phyloP scores from a whole-genome alignment of 2,888 invertebrate genomes.

The Dryocosmus kuriphilus region DNA sequence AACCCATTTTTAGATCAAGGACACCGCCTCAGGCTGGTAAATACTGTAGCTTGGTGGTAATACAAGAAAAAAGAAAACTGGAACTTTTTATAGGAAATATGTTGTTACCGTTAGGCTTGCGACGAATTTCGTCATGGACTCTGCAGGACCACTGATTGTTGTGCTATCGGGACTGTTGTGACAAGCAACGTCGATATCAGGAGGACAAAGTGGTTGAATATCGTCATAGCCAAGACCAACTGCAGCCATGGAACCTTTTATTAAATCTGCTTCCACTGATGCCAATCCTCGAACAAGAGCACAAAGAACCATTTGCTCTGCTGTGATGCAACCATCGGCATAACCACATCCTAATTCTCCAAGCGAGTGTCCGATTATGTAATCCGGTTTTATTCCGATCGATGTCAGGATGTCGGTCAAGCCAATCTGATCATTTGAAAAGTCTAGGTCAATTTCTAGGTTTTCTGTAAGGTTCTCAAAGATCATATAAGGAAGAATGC shows the following conservation, averaged over 20 bases:
- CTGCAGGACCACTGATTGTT: slow-evolving; percentile 88
- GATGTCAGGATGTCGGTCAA: slow-evolving; percentile 77
- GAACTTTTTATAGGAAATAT: neutral
- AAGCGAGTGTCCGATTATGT: slow-evolving; percentile 83
- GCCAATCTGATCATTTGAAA: slow-evolving; percentile 70
- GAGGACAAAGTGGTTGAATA: slow-evolving; percentile 77
- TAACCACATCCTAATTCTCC: slow-evolving; percentile 84
- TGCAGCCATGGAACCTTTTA: slow-evolving; percentile 79
- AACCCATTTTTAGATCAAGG: too few relatives aligned
- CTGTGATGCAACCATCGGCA: slow-evolving; percentile 82
- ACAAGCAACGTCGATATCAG: slow-evolving; percentile 86
- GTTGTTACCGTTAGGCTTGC: slow-evolving; percentile 77
- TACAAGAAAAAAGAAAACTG: neutral
- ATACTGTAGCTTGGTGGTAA: too few relatives aligned
- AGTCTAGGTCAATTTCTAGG: neutral
- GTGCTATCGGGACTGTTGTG: slow-evolving; percentile 89
- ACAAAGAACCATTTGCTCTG: slow-evolving; percentile 81
- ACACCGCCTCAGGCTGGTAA: too few relatives aligned
- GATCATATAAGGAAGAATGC: too few relatives aligned
- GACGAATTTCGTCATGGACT: slow-evolving; percentile 82
- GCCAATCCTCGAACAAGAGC: slow-evolving; percentile 81
- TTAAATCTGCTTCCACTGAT: slow-evolving; percentile 74
- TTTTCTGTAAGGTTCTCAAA: neutral
- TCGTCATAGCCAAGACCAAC: slow-evolving; percentile 75
- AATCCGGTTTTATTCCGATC: slow-evolving; percentile 80